Evolutionary conservation across 2,888 invertebrate species (phyloP).

Genomic region (Steinernema scapterisci): DNA sequence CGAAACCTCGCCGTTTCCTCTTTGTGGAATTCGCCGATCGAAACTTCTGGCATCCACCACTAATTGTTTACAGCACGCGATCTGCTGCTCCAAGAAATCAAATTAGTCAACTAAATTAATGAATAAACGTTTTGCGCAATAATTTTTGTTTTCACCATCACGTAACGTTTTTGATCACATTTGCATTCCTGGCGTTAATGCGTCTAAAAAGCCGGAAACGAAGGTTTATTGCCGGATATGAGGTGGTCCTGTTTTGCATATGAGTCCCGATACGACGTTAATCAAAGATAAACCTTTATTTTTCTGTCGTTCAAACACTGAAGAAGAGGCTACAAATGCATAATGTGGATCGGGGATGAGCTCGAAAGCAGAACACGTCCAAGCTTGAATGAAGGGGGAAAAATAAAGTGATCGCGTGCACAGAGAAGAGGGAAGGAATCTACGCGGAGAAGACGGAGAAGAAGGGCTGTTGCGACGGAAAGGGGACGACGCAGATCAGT

Average conservation of each 20-base stretch:
- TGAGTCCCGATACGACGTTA: background rate
- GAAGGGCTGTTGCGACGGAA: conserved; percentile 13
- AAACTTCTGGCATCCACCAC: too few relatives aligned
- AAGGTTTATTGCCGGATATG: conserved; percentile 10
- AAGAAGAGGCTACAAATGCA: background rate
- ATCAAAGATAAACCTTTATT: background rate
- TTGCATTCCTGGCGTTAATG: too few relatives aligned
- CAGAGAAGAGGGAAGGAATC: background rate
- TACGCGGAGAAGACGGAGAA: background rate
- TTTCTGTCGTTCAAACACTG: conserved; percentile 9
- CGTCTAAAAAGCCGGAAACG: background rate
- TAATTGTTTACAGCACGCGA: too few relatives aligned
- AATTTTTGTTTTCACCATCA: too few relatives aligned
- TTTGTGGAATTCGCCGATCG: too few relatives aligned
- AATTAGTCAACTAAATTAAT: too few relatives aligned
- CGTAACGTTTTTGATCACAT: too few relatives aligned
- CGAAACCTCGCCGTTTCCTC: too few relatives aligned
- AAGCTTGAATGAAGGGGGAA: background rate
- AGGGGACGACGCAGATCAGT: background rate
- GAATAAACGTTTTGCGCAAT: too few relatives aligned
- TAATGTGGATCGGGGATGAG: background rate
- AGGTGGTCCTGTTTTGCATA: background rate
- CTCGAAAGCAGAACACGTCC: background rate
- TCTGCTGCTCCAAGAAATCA: too few relatives aligned
- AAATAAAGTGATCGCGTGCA: conserved; percentile 6